Conservation (phyloP, 2,797 vertebrate species). For the Acrossocheilus wenchowensis region DNA sequence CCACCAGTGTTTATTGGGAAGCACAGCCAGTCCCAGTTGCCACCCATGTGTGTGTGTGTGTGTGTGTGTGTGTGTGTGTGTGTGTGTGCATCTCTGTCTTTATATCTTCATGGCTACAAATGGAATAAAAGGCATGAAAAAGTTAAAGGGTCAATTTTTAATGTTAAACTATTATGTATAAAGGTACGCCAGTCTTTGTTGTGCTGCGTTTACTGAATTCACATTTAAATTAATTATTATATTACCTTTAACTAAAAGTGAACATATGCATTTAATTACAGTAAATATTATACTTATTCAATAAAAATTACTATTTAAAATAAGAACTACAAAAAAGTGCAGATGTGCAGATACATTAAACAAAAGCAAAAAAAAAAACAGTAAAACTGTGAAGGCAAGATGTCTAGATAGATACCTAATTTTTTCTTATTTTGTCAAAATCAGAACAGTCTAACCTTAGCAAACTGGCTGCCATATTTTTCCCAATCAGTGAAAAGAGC, state of each 20-base stretch:
- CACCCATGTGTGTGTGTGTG: slow-evolving; percentile 51
- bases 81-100: not conserved
- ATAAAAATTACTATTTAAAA: not conserved
- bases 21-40: slow-evolving; percentile 75
- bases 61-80: slow-evolving; percentile 28
- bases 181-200: not conserved
- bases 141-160: not conserved
- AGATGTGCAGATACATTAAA: not conserved
- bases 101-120: not conserved
- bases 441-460: not conserved
- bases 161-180: not conserved
- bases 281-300: not conserved
- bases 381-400: not conserved
- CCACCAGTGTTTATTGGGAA: slow-evolving; percentile 89
- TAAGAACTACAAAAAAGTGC: not conserved
- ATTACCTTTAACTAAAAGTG: not conserved
- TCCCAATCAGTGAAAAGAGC: not conserved
- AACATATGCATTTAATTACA: not conserved
- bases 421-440: not conserved
- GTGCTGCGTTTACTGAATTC: not conserved
- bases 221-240: not conserved
- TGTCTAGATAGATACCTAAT: not conserved
- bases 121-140: not conserved
- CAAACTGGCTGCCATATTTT: not conserved
- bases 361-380: not conserved